These are phyloP conservation scores for Porites lutea DNA, from an alignment of 64 coral and sea anemone genomes.

Conservation along the genomic window DNA sequence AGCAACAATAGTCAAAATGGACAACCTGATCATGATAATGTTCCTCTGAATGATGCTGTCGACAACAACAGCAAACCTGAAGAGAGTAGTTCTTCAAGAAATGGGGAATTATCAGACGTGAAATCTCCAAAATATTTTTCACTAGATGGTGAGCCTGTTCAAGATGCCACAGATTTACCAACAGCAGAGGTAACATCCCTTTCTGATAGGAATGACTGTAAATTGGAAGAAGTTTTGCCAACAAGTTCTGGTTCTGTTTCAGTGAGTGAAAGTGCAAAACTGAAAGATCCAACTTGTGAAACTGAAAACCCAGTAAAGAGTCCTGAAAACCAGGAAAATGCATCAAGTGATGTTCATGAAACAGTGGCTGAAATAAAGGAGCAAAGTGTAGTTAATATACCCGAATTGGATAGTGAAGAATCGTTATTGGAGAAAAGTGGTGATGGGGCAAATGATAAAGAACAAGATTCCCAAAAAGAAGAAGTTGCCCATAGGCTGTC, in stretches of 20 bases:
- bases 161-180: slow-evolving; percentile 1
- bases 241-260: not conserved
- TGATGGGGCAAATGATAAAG: not conserved
- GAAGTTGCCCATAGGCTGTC: slow-evolving; percentile 14
- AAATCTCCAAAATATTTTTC: not conserved
- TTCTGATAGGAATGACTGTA: not conserved
- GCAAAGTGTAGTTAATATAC: not conserved
- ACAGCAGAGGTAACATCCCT: not conserved
- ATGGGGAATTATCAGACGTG: not conserved
- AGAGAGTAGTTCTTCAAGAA: not conserved
- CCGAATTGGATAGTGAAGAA: not conserved
- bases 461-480: not conserved
- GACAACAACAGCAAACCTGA: not conserved
- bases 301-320: not conserved
- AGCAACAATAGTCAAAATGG: not conserved
- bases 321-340: not conserved
- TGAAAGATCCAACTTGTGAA: not conserved
- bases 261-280: not conserved
- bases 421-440: not conserved
- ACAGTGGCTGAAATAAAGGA: not conserved
- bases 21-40: too few relatives aligned
- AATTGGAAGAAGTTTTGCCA: not conserved
- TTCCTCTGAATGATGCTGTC: not conserved
- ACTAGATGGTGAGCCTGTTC: not conserved
- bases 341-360: not conserved